A percentile compares a stretch with the other conserved stretches of the same genome.
These are phyloP conservation scores for Paramormyrops hopkinsi DNA, from an alignment of 2,797 vertebrate species.

Conservation along the genomic window DNA sequence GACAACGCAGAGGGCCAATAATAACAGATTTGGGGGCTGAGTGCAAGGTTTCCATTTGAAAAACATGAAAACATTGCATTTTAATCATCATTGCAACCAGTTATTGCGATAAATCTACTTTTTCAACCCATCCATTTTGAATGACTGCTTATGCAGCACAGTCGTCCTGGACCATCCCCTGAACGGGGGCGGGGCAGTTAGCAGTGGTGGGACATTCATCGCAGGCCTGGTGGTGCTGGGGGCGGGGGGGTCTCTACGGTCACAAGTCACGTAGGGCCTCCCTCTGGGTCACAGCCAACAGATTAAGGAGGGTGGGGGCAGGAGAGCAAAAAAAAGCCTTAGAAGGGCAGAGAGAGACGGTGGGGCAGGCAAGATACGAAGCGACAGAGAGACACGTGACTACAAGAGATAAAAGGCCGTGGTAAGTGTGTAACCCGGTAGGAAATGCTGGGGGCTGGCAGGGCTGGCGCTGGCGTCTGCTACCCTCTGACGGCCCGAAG, in stretches of 20 bases:
- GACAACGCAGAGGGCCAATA: background rate
- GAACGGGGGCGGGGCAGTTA: background rate
- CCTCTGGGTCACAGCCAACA: conserved; percentile 19
- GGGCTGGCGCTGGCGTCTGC: background rate
- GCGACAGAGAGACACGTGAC: conserved; percentile 24
- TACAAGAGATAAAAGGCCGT: background rate
- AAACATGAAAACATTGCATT: background rate
- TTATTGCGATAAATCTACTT: background rate
- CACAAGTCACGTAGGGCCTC: background rate
- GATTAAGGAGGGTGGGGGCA: background rate
- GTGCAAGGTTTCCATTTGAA: background rate
- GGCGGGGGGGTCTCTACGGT: background rate
- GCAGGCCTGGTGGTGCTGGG: background rate
- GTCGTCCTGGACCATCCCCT: background rate
- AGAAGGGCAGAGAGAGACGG: background rate
- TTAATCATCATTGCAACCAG: background rate
- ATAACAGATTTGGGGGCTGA: background rate
- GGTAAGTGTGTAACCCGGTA: background rate
- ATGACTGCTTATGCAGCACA: background rate
- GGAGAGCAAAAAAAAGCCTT: conserved; percentile 11
- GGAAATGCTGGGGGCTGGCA: background rate
- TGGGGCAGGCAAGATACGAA: background rate
- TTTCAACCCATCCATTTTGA: background rate
- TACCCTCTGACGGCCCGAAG: background rate
- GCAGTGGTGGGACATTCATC: background rate